Evolutionary conservation across 2,888 invertebrate species (phyloP), one percentile per base, ranked within the genome.

Genomic region (Aphidius colemani): DNA sequence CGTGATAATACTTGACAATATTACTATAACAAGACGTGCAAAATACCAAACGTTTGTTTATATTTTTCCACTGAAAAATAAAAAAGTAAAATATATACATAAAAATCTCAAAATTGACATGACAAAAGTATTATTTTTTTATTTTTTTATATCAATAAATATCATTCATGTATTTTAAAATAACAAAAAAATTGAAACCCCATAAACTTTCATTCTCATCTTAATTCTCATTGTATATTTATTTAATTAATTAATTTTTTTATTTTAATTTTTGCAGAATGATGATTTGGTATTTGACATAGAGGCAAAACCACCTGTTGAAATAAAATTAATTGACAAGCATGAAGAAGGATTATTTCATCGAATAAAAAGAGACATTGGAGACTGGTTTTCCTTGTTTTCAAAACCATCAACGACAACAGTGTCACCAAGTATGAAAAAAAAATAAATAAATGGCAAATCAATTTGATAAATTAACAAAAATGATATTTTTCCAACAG

Each of bases 331-430:
- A 56, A 74, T 79, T 59, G 75, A 76, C 18, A 71, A 72, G 7
- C 68, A 70, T 5, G 70, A 71, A 0, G 67, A 70, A 9, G 74
- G 78, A 0, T 7, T 77, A 1, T 71, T 85, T 50, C 82, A 82
- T 62, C 82, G 84, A 69, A 76, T 85, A 72, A 85, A 82, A 71
- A 73, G 83, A 63, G 71, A 73, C 1, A 13, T 53, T 1, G 7
- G 45, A 3, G 39, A 45, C 45, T 1, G 77, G 2, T 72, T 67
- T 1, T 67, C 71, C 59, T 69, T 67, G 13, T 65, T 59, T 39
- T 6, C 0, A 3, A 41, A 57, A 2, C 57, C 65, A 5, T 56
- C 65, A 18, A 51, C 43, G 30, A 56, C 69, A 53, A 57, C 57
- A n/a, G 9, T 5, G 8, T 7, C 57, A 46, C 57, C 57, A 46